Percentiles rank a stretch among this genome's conserved stretches.
Conservation (phyloP, 1,140 invertebrate species). For the Nephila pilipes region DNA sequence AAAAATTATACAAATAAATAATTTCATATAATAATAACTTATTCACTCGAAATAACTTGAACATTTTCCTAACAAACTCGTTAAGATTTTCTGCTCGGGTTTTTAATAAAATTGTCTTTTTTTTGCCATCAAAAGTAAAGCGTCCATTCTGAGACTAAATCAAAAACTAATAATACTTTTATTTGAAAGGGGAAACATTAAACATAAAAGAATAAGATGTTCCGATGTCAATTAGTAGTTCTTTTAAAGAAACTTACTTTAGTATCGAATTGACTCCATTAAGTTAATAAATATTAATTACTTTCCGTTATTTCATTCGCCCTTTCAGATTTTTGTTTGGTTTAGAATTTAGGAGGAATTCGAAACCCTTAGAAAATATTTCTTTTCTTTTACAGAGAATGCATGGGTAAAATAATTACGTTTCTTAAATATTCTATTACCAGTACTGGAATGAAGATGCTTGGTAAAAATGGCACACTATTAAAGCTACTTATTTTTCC, state of each 20-base stretch:
- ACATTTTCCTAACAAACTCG: too few relatives aligned
- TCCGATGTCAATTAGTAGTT: slow-evolving; percentile 13
- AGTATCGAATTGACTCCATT: neutral
- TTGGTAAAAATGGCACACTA: neutral
- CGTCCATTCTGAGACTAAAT: neutral
- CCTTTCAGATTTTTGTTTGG: neutral
- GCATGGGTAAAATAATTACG: neutral
- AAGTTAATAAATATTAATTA: slow-evolving; percentile 24
- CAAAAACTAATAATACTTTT: neutral
- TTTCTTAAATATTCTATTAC: neutral
- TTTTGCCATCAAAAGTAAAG: too few relatives aligned
- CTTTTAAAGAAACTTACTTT: neutral
- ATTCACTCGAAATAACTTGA: too few relatives aligned
- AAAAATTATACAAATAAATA: too few relatives aligned
- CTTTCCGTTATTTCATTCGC: slow-evolving; percentile 2
- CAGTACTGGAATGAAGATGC: neutral
- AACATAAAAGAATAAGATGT: neutral
- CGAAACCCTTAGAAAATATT: neutral
- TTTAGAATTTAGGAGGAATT: neutral
- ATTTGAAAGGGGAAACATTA: neutral
- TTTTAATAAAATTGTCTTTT: too few relatives aligned
- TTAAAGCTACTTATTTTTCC: too few relatives aligned
- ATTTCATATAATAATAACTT: too few relatives aligned
- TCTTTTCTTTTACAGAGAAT: neutral
- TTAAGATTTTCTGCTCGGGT: too few relatives aligned